These are phyloP conservation scores for Pyrrhosoma nymphula DNA, from an alignment of 2,888 invertebrate genomes.

Conservation along the genomic window DNA sequence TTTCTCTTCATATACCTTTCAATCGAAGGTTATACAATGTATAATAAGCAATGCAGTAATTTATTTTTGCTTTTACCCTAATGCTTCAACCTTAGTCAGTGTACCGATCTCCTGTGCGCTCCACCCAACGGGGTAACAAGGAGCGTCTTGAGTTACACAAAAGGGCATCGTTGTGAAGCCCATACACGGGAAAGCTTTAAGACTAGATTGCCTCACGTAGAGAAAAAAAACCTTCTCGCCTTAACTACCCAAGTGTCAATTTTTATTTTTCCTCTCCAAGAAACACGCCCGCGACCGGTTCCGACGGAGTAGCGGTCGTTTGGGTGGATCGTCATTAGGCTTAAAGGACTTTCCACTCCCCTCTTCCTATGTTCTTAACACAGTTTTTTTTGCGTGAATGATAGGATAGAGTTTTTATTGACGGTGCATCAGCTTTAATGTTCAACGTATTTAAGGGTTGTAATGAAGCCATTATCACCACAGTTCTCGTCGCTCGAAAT, in stretches of 20 bases:
- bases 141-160: neutral
- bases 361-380: neutral
- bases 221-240: neutral
- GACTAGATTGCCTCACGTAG: neutral
- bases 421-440: neutral
- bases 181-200: neutral
- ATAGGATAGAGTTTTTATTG: neutral
- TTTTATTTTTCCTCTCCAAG: neutral
- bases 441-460: neutral
- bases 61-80: too few species aligned
- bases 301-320: neutral
- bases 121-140: neutral
- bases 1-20: too few species aligned
- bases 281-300: neutral
- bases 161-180: neutral
- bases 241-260: neutral
- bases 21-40: too few species aligned
- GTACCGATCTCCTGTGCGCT: neutral
- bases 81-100: too few species aligned
- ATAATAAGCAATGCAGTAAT: too few species aligned
- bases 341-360: neutral
- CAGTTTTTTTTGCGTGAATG: neutral
- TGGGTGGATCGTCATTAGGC: neutral
- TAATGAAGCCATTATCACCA: neutral
- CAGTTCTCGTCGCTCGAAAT: too few species aligned